Evolutionary conservation across 2,797 vertebrate genomes (phyloP).

Genomic region (Sebastiscus tertius): DNA sequence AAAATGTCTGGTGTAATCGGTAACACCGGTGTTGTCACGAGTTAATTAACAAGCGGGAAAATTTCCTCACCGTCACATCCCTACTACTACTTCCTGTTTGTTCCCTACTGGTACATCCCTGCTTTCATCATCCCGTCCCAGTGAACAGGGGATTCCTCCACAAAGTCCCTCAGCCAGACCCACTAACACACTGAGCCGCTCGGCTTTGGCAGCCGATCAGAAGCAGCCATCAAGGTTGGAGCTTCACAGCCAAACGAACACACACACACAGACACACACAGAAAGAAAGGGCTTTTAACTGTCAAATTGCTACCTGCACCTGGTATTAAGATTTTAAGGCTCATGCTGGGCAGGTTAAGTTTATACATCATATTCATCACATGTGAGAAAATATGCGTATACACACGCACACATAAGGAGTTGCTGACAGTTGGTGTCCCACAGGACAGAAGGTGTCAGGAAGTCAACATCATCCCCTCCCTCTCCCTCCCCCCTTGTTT

Average conservation of each 20-base stretch:
- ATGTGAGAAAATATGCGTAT: constrained; percentile 3
- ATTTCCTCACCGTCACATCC: too few species aligned
- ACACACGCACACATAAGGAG: constrained; percentile 19
- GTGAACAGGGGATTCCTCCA: constrained; percentile 56
- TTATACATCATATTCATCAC: constrained; percentile 15
- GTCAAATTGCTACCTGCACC: not conserved
- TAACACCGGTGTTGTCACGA: too few species aligned
- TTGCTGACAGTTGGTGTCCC: constrained; percentile 64
- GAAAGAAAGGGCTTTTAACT: not conserved
- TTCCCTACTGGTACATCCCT: not conserved
- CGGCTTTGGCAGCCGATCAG: constrained; percentile 59
- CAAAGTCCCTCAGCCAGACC: constrained; percentile 59
- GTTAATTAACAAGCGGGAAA: too few species aligned
- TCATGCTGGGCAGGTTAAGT: not conserved
- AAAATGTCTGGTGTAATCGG: too few species aligned
- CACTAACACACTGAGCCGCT: constrained; percentile 66
- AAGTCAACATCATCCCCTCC: constrained; percentile 69
- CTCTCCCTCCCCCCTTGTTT: constrained; percentile 62
- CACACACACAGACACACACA: constrained; percentile 1
- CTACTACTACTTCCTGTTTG: not conserved
- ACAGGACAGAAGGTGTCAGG: constrained; percentile 71
- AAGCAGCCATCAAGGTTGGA: constrained; percentile 54
- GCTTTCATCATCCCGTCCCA: constrained; percentile 13
- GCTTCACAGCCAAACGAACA: constrained; percentile 37
- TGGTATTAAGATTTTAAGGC: not conserved